Evolutionary conservation across 2,113 vertebrate species (phyloP).

Genomic region (Ceuthmochares aereus): DNA sequence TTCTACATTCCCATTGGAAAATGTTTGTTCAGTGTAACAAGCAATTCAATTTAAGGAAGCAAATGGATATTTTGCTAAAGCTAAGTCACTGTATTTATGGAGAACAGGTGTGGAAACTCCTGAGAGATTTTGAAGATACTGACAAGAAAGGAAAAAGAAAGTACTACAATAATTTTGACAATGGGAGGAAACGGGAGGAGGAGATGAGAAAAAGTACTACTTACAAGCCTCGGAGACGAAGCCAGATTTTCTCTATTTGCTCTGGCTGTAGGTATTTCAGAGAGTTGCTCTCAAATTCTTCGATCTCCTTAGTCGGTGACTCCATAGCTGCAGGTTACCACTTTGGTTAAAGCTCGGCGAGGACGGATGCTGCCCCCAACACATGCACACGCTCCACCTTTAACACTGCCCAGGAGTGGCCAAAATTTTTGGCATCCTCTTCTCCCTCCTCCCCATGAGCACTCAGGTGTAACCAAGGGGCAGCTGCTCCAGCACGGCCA

Average conservation of each 20-base stretch:
- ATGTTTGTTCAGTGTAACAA: constrained; percentile 8
- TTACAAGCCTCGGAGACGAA: constrained; percentile 97
- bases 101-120: constrained; percentile 65
- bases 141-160: background rate
- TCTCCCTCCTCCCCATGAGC: background rate
- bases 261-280: constrained; percentile 97
- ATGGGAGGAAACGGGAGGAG: background rate
- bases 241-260: constrained; percentile 99
- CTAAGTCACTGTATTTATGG: constrained; percentile 46
- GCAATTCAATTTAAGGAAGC: background rate
- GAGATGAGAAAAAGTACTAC: constrained; percentile 68
- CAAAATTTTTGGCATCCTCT: constrained; percentile 23
- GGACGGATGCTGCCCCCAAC: background rate
- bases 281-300: constrained; percentile 99
- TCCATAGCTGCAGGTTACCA: constrained; percentile 85
- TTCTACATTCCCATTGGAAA: background rate
- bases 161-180: background rate
- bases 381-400: constrained; percentile 33
- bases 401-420: background rate
- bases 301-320: constrained; percentile 97
- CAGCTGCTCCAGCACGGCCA: constrained; percentile 27
- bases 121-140: background rate
- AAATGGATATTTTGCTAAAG: background rate
- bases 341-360: constrained; percentile 39
- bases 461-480: background rate